A percentile compares a stretch with the other conserved stretches of the same genome.
phyloP scores from a whole-genome alignment of 2,888 invertebrate genomes.

The Drosophila mulleri region DNA sequence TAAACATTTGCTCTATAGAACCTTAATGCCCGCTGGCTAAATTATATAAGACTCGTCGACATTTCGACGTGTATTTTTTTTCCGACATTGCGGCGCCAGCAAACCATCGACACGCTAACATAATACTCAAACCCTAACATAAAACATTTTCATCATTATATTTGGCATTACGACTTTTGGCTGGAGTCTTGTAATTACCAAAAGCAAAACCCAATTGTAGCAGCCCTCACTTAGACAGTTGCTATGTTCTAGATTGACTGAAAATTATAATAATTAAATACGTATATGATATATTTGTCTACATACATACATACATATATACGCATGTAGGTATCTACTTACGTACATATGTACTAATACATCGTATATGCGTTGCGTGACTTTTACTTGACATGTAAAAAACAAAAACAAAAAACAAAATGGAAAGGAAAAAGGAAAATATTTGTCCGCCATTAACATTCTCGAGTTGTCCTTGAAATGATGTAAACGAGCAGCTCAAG shows the following conservation, averaged over 20 bases:
- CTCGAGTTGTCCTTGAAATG: conserved; percentile 44
- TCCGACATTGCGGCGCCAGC: conserved; percentile 8
- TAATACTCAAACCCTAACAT: not conserved
- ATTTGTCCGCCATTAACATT: conserved; percentile 43
- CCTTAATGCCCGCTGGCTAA: not conserved
- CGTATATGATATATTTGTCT: not conserved
- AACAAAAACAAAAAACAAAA: not conserved
- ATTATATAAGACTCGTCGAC: not conserved
- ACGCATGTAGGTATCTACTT: not conserved
- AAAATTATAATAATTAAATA: not conserved
- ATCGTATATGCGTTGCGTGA: conserved; percentile 42
- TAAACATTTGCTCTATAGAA: not conserved
- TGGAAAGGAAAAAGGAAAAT: conserved; percentile 19
- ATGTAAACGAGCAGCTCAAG: conserved; percentile 6
- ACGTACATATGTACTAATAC: not conserved
- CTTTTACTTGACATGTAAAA: conserved; percentile 15
- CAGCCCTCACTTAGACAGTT: not conserved
- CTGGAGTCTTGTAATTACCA: not conserved
- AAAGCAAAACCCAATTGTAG: too few species aligned
- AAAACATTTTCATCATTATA: conserved; percentile 10
- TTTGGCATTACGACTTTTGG: not conserved
- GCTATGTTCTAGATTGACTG: conserved; percentile 3
- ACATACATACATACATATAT: too few species aligned
- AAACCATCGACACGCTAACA: not conserved
- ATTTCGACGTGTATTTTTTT: not conserved